phyloP scores from a whole-genome alignment of 2,113 vertebrate genomes.

The Neolamprologus toae region DNA sequence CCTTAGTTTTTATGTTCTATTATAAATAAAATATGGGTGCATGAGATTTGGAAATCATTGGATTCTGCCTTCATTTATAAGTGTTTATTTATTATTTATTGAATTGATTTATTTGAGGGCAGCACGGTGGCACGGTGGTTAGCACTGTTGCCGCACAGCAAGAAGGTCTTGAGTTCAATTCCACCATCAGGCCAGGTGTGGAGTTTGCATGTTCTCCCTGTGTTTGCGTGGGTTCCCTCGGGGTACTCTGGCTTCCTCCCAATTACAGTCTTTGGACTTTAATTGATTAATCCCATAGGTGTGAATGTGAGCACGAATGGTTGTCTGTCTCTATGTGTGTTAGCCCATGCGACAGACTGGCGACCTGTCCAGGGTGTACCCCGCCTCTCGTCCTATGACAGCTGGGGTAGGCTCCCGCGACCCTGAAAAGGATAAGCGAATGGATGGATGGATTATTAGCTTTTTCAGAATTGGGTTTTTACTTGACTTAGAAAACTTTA shows the following conservation, averaged over 20 bases:
- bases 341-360: background rate
- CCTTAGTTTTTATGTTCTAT: background rate
- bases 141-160: background rate
- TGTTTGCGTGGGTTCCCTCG: background rate
- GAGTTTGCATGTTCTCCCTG: background rate
- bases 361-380: background rate
- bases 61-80: background rate
- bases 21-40: background rate
- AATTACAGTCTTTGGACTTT: background rate
- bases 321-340: background rate
- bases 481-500: background rate
- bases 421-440: background rate
- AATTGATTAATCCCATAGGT: background rate
- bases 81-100: background rate
- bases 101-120: background rate
- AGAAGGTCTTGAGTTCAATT: background rate
- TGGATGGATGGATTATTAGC: background rate
- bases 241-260: background rate
- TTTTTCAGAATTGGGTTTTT: background rate
- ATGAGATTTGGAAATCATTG: background rate
- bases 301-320: background rate
- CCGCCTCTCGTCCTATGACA: background rate
- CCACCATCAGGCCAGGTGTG: background rate
- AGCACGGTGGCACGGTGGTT: background rate
- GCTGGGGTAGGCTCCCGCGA: background rate